Base-by-base conservation (phyloP, 2,113 vertebrate species). In the Naja naja region DNA sequence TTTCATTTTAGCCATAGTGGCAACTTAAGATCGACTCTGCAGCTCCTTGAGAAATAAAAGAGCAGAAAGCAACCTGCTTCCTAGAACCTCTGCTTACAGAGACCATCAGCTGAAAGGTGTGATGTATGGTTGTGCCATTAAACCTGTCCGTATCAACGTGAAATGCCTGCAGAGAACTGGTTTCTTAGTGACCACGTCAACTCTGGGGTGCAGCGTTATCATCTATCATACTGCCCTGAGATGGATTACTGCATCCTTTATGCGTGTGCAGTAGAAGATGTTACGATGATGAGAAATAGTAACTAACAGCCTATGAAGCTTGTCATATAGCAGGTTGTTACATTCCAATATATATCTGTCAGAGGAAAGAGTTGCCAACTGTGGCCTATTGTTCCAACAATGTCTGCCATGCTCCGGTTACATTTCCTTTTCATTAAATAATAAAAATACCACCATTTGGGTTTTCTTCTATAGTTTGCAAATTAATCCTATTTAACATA, bases 121-220 rank as follows among this genome's bases (percentile, higher is more conserved):
- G 92, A 93, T 93, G 53, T 89, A 93, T 93, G 27, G 11, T 56
- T 49, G 69, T 89, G 74, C 49, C 74, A 86, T 43, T 34, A 85
- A 85, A 92, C 86, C 85, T 69, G 45, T 53, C 85, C 18, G 12
- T 25, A 92, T 64, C 45, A 53, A 34, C 16, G 23, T 85, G 69
- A 93, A 89, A 20, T 86, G 88, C 69, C 53, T 88, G 85, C 52
- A 30, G 20, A 27, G 49, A 34, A 89, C 60, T 56, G 88, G 25
- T 45, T 93, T 74, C 54, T 89, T 93, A 89, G 88, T 93, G 92
- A 58, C 88, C 88, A 52, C 90, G 88, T 89, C 88, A 90, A 39
- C 39, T 18, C 85, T 34, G 47, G 54, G 43, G 85, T 74, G 74
- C 92, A 86, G 30, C 43, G 20, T 34, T 88, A 14, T 49, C 85